Percentiles rank a stretch among this genome's conserved stretches.
Evolutionary conservation across 2,888 invertebrate genomes (phyloP).

Genomic region (Mesorhabditis spiculigera): DNA sequence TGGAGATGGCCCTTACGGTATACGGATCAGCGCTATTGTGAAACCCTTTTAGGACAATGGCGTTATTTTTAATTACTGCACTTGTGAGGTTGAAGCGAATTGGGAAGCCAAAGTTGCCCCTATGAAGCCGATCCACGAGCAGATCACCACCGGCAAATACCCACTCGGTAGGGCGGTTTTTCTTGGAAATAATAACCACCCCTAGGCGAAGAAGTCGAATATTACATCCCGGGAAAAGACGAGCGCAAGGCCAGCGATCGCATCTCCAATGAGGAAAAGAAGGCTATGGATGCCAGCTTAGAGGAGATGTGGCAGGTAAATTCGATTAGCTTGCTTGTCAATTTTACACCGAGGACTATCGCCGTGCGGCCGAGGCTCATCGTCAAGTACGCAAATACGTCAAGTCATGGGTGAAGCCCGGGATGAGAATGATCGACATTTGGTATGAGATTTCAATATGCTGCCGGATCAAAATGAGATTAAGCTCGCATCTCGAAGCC

Average conservation of each 20-base stretch:
- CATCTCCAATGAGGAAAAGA: conserved; percentile 68
- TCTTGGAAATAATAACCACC: background rate
- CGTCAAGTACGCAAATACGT: conserved; percentile 90
- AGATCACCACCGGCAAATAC: conserved; percentile 78
- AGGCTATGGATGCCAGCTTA: conserved; percentile 82
- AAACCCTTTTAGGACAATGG: no score
- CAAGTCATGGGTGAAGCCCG: conserved; percentile 89
- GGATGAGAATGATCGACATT: conserved; percentile 98
- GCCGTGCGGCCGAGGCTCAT: conserved; percentile 95
- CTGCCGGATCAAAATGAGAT: conserved; percentile 13
- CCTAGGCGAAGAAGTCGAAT: conserved; percentile 12
- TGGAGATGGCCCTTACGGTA: no score
- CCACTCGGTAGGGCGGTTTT: conserved; percentile 71
- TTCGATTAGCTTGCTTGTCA: conserved; percentile 8
- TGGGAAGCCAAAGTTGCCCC: conserved; percentile 42
- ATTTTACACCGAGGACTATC: conserved; percentile 50
- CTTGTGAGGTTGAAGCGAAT: no score
- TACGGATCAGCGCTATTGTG: no score
- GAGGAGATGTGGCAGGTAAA: conserved; percentile 78
- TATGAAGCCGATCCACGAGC: conserved; percentile 67
- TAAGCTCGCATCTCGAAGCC: conserved; percentile 81
- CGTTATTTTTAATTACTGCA: no score
- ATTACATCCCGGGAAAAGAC: conserved; percentile 34
- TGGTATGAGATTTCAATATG: conserved; percentile 64
- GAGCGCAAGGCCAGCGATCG: conserved; percentile 54